Base-by-base conservation (phyloP, 2,888 invertebrate species). In the Chrysolina haemoptera region DNA sequence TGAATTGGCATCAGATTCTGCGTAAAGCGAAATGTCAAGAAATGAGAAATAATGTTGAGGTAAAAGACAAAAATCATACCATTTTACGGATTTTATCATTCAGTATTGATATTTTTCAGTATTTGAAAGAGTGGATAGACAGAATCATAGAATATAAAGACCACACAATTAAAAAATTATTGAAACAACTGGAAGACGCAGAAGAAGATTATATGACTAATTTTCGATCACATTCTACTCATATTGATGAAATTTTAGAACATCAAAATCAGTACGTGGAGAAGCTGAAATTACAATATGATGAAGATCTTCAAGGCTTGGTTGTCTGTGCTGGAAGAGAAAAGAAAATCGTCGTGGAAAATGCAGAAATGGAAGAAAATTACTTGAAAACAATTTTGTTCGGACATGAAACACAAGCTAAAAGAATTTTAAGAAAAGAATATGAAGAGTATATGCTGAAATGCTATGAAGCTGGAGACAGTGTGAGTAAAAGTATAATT, bases 1-100 rank as follows among this genome's bases (percentile, higher is more conserved):
- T 95, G 87, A 92, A 94, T 86, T 96, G 96, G 96, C 92, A 96
- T 63, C 93, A 92, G 76, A 91, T 94, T 74, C 87, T 96, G 70
- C 90, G 96, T 0, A 92, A 91, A 84, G 90, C 93, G 67, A 96
- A 96, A 89, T 93, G 94, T 83, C 92, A 92, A 74, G 94, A 95
- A 84, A 90, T 95, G 88, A 90, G 91, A 50, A 88, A 92, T 46
- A 92, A 94, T 78, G 91, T 95, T 59, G 89, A 90, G 87, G 93
- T 93, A 84, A 80, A 67, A 59, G 70, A 22, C n/a, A 62, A 53
- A 9, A 12, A 11, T 27, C 10, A 27, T 62, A 1, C 14, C 9
- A 22, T n/a, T 62, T 27, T n/a, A 35, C 18, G 1, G 0, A n/a
- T 6, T 62, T 62, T 50, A 48, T 43, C 11, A 27, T 27, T 68